Evolutionary conservation across 64 coral and sea anemone genomes (phyloP), one percentile per base, ranked within the genome.

Genomic region (Stylophora pistillata): DNA sequence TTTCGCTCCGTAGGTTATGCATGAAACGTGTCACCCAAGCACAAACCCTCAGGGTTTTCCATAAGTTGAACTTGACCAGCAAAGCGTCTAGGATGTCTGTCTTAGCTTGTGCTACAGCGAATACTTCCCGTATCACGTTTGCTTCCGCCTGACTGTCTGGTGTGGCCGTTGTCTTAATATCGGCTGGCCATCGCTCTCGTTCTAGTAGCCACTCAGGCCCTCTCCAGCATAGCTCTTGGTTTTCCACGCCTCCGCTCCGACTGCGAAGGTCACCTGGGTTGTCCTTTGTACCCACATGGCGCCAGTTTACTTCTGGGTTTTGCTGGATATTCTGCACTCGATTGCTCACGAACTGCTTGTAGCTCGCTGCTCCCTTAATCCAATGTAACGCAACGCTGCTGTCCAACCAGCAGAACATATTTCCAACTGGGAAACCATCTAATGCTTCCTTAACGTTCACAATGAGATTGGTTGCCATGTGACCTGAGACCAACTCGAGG

Each of bases 201-300:
- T 56, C 59, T 20, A 15, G 1, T 81, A 89, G 27, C 88, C 75
- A 89, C 32, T 23, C 13, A 23, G 88, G 88, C 20, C 75, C 76
- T 59, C 78, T 80, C 74, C 62, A 70, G 76, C 88, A 89, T 61
- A 79, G 74, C n/a, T 89, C 32, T 13, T 86, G 2, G 71, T 41
- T 58, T 72, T 28, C 30, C 15, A 64, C 81, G 17, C 82, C 33
- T 10, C 89, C 52, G 37, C 79, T 71, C 3, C 78, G n/a, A 25
- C 89, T 83, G 18, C 89, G 65, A 5, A 91, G 52, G 21, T 91
- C 89, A 13, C 78, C 89, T 16, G 79, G 78, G 27, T 91, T 85
- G 21, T 92, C 82, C 82, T 33, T 15, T 9, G 20, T 79, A 55
- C 15, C 74, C 15, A 92, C 91, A 58, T 80, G 83, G 5, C 82